Evolutionary conservation across 2,888 invertebrate genomes (phyloP).

Genomic region (Sphecodes monilicornis): DNA sequence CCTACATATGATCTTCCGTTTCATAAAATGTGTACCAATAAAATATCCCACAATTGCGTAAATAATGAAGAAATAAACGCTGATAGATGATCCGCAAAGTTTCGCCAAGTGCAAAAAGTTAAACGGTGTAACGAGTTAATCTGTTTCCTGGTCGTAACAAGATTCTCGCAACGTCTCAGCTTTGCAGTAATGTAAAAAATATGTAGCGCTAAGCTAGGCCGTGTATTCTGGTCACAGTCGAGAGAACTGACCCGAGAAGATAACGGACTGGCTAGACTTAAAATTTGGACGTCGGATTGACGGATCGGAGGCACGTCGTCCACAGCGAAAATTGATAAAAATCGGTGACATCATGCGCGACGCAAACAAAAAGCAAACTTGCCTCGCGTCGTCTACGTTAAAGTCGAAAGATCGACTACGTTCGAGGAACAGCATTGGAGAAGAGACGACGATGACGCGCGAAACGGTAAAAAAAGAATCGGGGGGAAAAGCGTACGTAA

Average conservation of each 20-base stretch:
- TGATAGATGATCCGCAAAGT: not conserved
- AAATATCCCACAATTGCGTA: not conserved
- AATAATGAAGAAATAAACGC: not conserved
- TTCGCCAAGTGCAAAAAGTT: not conserved
- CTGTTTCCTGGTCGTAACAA: not conserved
- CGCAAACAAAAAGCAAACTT: slow-evolving; percentile 11
- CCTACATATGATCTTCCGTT: too few relatives aligned
- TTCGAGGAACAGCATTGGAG: not conserved
- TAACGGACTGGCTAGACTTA: not conserved
- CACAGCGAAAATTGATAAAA: slow-evolving; percentile 20
- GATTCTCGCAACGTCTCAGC: not conserved
- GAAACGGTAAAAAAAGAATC: slow-evolving; percentile 10
- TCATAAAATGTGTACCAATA: not conserved
- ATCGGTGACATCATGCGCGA: slow-evolving; percentile 34
- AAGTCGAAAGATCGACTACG: slow-evolving; percentile 37
- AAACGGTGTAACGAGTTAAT: not conserved
- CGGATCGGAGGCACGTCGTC: not conserved
- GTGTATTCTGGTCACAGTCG: not conserved
- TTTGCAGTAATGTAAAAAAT: not conserved
- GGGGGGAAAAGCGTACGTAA: not conserved
- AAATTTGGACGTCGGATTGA: not conserved
- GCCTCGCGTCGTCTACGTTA: not conserved
- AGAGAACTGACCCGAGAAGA: not conserved
- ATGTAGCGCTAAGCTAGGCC: not conserved
- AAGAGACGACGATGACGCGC: not conserved